These are phyloP conservation scores for Heterochromis multidens DNA, from an alignment of 2,113 vertebrate genomes.

Conservation along the genomic window DNA sequence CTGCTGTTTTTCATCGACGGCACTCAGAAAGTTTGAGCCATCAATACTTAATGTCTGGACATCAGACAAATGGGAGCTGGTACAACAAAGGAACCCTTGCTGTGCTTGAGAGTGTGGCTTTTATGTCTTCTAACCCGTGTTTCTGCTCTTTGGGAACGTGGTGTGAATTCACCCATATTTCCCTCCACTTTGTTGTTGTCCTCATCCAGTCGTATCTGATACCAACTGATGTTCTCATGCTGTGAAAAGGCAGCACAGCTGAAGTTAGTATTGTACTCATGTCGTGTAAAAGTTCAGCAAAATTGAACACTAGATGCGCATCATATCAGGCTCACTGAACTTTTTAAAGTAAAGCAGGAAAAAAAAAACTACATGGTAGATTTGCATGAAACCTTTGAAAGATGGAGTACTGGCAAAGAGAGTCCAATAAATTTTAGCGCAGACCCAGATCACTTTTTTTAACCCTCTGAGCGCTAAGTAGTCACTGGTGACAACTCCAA, in stretches of 20 bases:
- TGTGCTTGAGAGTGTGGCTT: not conserved
- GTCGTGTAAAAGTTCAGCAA: not conserved
- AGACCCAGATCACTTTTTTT: not conserved
- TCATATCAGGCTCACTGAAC: not conserved
- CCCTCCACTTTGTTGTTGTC: not conserved
- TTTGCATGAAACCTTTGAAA: not conserved
- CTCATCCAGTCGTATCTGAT: not conserved
- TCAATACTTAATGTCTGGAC: slow-evolving; percentile 28
- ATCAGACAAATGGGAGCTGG: slow-evolving; percentile 5
- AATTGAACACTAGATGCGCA: not conserved
- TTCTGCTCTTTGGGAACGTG: not conserved
- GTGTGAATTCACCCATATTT: not conserved
- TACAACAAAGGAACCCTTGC: not conserved
- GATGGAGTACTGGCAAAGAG: not conserved
- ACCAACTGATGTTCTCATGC: not conserved
- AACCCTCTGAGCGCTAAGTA: not conserved
- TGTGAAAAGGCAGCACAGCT: not conserved
- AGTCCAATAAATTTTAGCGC: not conserved
- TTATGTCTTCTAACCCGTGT: not conserved
- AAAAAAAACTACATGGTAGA: not conserved
- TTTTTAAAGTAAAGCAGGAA: not conserved
- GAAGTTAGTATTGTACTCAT: not conserved
- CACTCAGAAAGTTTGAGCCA: slow-evolving; percentile 5
- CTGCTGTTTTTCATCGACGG: not conserved
- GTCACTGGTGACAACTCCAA: too few relatives aligned